Conservation (phyloP, 2,797 vertebrate species). For the Channa striata region DNA sequence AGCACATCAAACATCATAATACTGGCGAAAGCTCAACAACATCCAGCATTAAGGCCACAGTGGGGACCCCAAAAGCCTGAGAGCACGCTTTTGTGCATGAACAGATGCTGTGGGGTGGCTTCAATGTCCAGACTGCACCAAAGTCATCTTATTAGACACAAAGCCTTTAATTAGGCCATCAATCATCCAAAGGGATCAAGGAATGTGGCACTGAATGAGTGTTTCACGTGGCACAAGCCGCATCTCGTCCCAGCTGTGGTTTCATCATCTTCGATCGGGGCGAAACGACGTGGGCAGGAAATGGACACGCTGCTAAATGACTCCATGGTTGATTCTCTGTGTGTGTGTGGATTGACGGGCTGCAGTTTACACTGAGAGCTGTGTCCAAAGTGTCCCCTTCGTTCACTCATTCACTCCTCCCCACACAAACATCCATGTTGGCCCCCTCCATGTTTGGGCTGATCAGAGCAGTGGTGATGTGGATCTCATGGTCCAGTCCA, state of each 20-base stretch:
- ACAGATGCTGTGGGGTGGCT: conserved; percentile 39
- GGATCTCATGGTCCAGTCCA: too few species aligned
- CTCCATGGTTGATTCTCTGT: neutral
- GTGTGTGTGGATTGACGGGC: neutral
- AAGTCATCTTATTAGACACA: conserved; percentile 64
- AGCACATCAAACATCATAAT: neutral
- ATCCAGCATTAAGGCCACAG: conserved; percentile 2
- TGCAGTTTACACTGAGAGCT: conserved; percentile 19
- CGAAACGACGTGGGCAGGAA: neutral
- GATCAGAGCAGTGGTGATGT: too few species aligned
- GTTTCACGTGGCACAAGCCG: conserved; percentile 28
- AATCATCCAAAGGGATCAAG: conserved; percentile 59
- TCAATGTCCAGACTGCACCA: conserved; percentile 42
- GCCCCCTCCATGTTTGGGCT: too few species aligned
- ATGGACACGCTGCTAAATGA: neutral
- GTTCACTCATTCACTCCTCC: neutral
- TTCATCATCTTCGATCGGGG: conserved; percentile 15
- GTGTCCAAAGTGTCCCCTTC: neutral
- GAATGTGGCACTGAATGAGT: conserved; percentile 23
- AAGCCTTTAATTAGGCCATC: conserved; percentile 66
- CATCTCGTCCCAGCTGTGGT: conserved; percentile 25
- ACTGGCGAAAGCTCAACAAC: conserved; percentile 1
- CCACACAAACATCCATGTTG: too few species aligned
- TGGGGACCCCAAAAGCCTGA: neutral
- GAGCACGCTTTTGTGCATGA: conserved; percentile 12